Base-by-base conservation (phyloP, 1,140 invertebrate genomes). In the Fopius arisanus region DNA sequence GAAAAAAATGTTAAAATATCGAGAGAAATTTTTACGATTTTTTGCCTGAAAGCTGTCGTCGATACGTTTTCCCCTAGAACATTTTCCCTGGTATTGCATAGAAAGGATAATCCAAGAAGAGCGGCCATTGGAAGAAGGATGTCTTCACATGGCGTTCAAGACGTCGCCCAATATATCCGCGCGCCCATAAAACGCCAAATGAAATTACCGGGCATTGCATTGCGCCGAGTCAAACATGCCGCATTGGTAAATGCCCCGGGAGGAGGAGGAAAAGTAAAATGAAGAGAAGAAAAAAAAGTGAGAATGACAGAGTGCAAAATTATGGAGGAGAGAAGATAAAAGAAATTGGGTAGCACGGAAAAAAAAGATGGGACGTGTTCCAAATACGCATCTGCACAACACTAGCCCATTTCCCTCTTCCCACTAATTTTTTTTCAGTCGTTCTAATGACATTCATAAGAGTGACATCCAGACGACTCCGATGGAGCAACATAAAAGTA, bases 151-250 rank as follows among this genome's bases (percentile, higher is more conserved):
- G 21, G 21, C 54, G 54, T 59, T 59, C 54, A 59, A 59, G 54
- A 59, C 29, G 63, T 66, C 33, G 70, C 63, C 40, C 63, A 66
- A 72, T 72, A 72, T 48, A 72, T 72, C 70, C 40, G 14, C 70
- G 40, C 41, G 43, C 54, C 65, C 70, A 66, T 72, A 66, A 72
- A 72, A 72, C 29, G 59, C 66, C 70, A 48, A 40, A 29, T 40
- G 48, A 68, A 73, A 73, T 31, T 59, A 62, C 70, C n/a, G 33
- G 59, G 29, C 62, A 65, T 65, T 54, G 21, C 59, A 41, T 62
- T 21, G 14, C 16, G 43, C 65, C 62, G 65, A 51, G 71, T 75
- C 70, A 75, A 75, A 75, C 70, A 68, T 37, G 48, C 74, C 70
- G 70, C 74, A 63, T 59, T 21, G 51, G 48, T 62, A 16, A 14